A percentile compares a stretch with the other conserved stretches of the same genome.
phyloP scores from a whole-genome alignment of 2,888 invertebrate species.

The Spicauda simplicius region DNA sequence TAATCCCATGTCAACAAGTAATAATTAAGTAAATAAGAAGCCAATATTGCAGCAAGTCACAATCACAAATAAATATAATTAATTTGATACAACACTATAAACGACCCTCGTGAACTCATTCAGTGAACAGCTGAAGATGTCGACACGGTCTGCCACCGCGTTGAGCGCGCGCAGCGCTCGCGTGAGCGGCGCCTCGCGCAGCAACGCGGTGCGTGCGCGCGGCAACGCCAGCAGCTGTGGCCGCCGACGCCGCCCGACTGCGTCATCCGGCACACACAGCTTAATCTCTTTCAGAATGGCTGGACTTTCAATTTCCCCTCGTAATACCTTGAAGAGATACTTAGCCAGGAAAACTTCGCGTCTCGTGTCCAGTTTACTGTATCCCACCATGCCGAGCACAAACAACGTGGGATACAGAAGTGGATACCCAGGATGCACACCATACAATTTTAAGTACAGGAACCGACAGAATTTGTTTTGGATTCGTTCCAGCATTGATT shows the following conservation, averaged over 20 bases:
- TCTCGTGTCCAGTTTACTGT: conserved; percentile 2
- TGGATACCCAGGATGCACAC: conserved; percentile 11
- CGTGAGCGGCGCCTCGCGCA: no score
- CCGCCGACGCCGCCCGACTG: neutral
- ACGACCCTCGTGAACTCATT: no score
- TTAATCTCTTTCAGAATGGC: neutral
- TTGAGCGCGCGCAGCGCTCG: no score
- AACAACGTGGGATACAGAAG: conserved; percentile 16
- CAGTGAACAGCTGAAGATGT: no score
- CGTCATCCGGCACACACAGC: neutral
- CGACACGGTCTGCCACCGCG: no score
- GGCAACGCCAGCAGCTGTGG: no score
- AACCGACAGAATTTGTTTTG: conserved; percentile 14
- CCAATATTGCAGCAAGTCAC: no score
- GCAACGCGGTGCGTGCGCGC: no score
- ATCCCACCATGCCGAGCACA: neutral
- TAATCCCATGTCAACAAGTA: no score
- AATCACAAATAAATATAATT: no score
- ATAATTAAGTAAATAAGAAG: no score
- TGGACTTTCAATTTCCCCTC: neutral
- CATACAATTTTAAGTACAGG: conserved; percentile 8
- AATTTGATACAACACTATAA: no score
- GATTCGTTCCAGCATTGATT: conserved; percentile 8
- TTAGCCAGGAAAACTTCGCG: neutral
- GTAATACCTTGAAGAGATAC: conserved; percentile 9